Conservation (phyloP, 2,113 vertebrate species). For the Hepsetus odoe region DNA sequence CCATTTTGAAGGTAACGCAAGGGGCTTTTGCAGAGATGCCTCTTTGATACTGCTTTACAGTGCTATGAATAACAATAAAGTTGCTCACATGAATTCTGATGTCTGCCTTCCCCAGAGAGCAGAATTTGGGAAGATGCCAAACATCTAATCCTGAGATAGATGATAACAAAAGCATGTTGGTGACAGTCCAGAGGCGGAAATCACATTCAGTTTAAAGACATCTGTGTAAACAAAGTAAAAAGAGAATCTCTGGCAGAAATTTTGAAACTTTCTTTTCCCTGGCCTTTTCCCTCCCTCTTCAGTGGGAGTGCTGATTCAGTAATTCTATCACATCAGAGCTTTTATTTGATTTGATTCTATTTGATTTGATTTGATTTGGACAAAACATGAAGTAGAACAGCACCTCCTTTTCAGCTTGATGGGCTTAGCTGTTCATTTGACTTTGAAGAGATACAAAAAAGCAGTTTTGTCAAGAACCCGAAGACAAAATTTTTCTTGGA, state of each 20-base stretch:
- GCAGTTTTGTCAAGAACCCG: not conserved
- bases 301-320: not conserved
- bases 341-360: no score
- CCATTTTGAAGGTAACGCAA: not conserved
- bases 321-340: not conserved
- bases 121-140: slow-evolving; percentile 21
- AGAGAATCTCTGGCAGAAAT: slow-evolving; percentile 15
- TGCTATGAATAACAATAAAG: slow-evolving; percentile 10
- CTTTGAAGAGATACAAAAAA: not conserved
- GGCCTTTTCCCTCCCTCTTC: not conserved
- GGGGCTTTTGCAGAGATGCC: not conserved
- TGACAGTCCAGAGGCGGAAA: slow-evolving; percentile 20
- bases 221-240: slow-evolving; percentile 22
- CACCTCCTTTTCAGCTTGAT: not conserved
- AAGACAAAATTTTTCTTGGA: not conserved
- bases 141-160: slow-evolving; percentile 11
- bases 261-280: slow-evolving; percentile 6
- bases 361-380: not conserved
- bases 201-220: slow-evolving; percentile 27
- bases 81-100: slow-evolving; percentile 14
- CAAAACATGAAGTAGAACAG: not conserved
- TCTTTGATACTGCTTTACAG: slow-evolving; percentile 4
- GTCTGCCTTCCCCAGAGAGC: slow-evolving; percentile 9
- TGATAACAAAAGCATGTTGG: slow-evolving; percentile 10
- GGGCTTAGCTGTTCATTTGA: not conserved